Conservation (phyloP, 1,140 invertebrate genomes). For the Zaprionus ghesquierei region DNA sequence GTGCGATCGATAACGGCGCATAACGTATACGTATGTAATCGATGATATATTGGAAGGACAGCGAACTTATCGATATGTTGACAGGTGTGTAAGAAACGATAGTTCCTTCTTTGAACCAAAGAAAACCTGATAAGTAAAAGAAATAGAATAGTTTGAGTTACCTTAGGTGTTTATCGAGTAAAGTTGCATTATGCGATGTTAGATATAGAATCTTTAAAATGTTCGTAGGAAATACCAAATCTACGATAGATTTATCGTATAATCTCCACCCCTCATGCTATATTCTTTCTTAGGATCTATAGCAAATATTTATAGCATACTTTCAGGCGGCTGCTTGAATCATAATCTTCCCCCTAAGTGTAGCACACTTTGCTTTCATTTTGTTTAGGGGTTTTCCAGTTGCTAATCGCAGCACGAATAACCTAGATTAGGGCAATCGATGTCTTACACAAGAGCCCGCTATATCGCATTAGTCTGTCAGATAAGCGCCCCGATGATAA, state of each 20-base stretch:
- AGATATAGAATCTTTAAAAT: no score
- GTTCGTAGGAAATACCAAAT: no score
- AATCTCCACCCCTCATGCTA: no score
- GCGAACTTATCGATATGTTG: no score
- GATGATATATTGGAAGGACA: no score
- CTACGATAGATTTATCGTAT: no score
- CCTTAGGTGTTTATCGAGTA: no score
- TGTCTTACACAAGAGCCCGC: slow-evolving; percentile 11
- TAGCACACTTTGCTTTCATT: neutral
- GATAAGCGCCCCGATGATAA: slow-evolving; percentile 6
- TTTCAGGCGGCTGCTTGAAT: neutral
- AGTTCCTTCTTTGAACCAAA: no score
- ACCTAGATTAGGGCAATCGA: slow-evolving; percentile 21
- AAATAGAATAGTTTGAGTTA: no score
- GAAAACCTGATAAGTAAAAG: no score
- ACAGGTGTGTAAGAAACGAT: neutral
- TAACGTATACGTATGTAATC: neutral
- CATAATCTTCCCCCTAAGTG: neutral
- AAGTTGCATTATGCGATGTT: no score
- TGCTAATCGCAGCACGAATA: neutral
- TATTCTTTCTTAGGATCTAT: neutral
- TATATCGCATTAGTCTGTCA: slow-evolving; percentile 4
- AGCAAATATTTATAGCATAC: neutral
- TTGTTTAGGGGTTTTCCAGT: neutral
- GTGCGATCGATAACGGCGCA: neutral